Conservation (phyloP, 2,797 vertebrate species). For the Calcarius lapponicus region DNA sequence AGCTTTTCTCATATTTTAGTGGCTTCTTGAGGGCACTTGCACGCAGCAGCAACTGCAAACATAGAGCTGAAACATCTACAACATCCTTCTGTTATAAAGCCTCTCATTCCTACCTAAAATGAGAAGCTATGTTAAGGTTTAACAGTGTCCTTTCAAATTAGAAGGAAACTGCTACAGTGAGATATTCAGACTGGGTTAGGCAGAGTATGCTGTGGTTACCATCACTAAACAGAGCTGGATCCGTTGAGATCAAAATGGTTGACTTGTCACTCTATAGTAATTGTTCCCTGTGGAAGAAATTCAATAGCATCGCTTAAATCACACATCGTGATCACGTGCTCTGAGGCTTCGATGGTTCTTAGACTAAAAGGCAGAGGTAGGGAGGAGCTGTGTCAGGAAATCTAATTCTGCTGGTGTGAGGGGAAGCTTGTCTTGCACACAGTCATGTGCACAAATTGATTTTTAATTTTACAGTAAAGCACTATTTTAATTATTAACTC, state of each 20-base stretch:
- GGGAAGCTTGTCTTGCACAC: background rate
- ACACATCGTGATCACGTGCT: constrained; percentile 2
- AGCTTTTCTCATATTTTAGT: background rate
- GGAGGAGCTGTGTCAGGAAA: constrained; percentile 8
- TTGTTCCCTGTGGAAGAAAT: constrained; percentile 40
- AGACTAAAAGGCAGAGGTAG: constrained; percentile 21
- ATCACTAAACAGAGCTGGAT: constrained; percentile 19
- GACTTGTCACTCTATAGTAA: constrained; percentile 48
- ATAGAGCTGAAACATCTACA: background rate
- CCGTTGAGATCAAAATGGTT: constrained; percentile 55
- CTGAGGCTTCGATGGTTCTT: background rate
- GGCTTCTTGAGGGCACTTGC: background rate
- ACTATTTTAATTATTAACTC: background rate
- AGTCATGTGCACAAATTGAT: background rate
- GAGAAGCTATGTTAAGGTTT: constrained; percentile 15
- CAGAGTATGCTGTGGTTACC: background rate
- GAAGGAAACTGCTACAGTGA: background rate
- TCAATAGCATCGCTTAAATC: constrained; percentile 36
- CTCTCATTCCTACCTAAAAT: background rate
- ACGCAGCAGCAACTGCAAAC: constrained; percentile 10
- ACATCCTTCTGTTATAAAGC: background rate
- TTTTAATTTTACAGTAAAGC: constrained; percentile 16
- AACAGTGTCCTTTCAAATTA: background rate
- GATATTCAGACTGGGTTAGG: background rate
- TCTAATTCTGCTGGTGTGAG: background rate